Conservation (phyloP, 23 tunicate species). For the Halocynthia aurantium region DNA sequence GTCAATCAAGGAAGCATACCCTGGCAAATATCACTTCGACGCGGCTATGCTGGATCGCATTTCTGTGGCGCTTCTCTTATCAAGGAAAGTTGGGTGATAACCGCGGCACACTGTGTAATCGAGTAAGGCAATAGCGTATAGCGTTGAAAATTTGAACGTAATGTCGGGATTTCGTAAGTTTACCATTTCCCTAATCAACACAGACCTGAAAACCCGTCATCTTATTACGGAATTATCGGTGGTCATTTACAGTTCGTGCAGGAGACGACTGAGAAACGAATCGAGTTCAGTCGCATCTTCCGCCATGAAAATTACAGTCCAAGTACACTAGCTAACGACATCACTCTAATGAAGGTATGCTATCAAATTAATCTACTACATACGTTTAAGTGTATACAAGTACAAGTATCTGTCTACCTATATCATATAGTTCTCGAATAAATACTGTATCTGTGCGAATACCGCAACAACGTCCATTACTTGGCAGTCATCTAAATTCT, state of each 20-base stretch:
- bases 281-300: background rate
- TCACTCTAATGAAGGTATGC: slow-evolving; percentile 41
- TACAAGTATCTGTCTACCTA: background rate
- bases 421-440: too few species aligned
- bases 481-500: background rate
- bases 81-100: slow-evolving; percentile 34
- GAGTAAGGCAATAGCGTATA: background rate
- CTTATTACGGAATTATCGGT: slow-evolving; percentile 24
- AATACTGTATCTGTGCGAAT: too few species aligned
- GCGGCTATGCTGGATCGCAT: background rate
- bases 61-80: slow-evolving; percentile 44
- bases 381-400: background rate
- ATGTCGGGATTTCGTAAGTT: background rate
- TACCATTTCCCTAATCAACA: background rate
- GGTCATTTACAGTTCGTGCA: slow-evolving; percentile 3
- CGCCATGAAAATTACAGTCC: slow-evolving; percentile 26
- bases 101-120: slow-evolving; percentile 53
- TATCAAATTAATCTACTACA: background rate
- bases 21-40: slow-evolving; percentile 31
- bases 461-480: too few species aligned
- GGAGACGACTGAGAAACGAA: slow-evolving; percentile 10
- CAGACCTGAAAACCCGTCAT: slow-evolving; percentile 8
- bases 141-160: background rate
- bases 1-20: slow-evolving; percentile 45
- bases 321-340: slow-evolving; percentile 27